A percentile compares a stretch with the other conserved stretches of the same genome.
These are phyloP conservation scores for Pseudotriccus pelzelni DNA, from an alignment of 2,797 vertebrate species.

Conservation along the genomic window DNA sequence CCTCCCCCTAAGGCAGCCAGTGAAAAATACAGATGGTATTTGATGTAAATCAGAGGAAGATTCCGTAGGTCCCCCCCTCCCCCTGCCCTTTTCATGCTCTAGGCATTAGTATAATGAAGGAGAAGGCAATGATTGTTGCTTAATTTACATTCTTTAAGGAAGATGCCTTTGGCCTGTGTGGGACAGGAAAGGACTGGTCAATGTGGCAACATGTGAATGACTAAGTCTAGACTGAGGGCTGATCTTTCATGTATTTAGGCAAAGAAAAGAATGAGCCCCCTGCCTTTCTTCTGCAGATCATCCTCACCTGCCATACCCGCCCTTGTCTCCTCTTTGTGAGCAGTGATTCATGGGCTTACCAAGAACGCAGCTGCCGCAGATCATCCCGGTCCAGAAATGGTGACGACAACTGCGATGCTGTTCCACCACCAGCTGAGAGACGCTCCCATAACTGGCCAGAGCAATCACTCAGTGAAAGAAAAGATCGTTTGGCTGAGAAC, in stretches of 20 bases:
- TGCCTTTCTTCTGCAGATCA: not conserved
- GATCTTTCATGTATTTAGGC: not conserved
- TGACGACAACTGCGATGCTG: not conserved
- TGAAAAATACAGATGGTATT: constrained; percentile 11
- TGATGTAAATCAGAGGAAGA: not conserved
- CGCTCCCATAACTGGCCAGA: not conserved
- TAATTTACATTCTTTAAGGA: not conserved
- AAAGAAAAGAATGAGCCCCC: not conserved
- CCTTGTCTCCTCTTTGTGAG: not conserved
- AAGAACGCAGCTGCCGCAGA: not conserved
- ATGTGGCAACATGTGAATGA: not conserved
- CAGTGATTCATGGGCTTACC: not conserved
- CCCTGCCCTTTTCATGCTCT: not conserved
- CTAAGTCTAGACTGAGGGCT: not conserved
- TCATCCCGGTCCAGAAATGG: not conserved
- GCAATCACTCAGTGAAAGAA: not conserved
- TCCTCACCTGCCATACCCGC: not conserved
- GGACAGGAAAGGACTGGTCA: not conserved
- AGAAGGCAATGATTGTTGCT: not conserved
- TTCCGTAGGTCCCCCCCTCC: not conserved
- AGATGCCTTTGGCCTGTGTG: not conserved
- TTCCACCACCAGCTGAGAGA: constrained; percentile 8
- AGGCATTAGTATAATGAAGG: not conserved
- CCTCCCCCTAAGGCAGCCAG: not conserved
- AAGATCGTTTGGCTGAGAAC: not conserved